These are phyloP conservation scores for Brachypteracias leptosomus DNA, from an alignment of 2,113 vertebrate species.

Conservation along the genomic window DNA sequence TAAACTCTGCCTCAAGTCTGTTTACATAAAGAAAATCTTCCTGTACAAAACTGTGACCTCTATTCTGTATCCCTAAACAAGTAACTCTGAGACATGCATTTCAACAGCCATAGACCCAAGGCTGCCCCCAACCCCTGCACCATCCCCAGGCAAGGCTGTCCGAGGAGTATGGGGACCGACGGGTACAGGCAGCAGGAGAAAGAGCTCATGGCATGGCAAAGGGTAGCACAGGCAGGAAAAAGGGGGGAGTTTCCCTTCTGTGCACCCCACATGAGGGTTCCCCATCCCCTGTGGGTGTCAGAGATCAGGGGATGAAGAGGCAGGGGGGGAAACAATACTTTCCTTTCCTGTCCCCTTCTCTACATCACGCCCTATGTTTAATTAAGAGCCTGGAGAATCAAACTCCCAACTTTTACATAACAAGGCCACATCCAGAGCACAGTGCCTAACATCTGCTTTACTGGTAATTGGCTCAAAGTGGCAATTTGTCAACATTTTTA, in stretches of 20 bases:
- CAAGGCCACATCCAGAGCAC: not conserved
- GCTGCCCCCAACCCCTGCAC: not conserved
- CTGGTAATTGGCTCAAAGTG: not conserved
- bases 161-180: rapidly evolving
- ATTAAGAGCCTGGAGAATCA: not conserved
- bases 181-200: not conserved
- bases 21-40: not conserved
- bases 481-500: not conserved
- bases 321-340: not conserved
- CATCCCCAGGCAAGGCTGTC: not conserved
- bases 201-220: not conserved
- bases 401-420: not conserved
- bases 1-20: not conserved
- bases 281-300: not conserved
- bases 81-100: not conserved
- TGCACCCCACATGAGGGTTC: rapidly evolving
- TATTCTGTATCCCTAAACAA: not conserved
- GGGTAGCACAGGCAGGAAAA: not conserved
- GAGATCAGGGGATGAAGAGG: not conserved
- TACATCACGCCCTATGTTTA: not conserved
- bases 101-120: no score
- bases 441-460: not conserved
- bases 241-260: not conserved
- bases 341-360: not conserved
- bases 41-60: not conserved